phyloP scores from a whole-genome alignment of 1,140 invertebrate genomes.

The Calliphora vicina region DNA sequence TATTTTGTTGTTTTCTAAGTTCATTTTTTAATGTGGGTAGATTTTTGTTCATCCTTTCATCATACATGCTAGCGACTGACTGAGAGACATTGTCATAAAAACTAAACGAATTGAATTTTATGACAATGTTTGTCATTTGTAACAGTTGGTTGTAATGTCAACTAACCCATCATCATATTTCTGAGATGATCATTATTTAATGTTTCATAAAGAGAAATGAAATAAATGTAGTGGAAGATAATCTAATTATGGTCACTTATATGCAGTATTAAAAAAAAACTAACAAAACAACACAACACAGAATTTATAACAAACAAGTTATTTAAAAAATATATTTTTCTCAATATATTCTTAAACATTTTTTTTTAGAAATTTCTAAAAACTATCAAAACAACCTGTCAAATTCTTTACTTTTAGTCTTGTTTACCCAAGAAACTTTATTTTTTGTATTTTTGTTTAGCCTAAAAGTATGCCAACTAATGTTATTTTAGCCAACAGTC shows the following conservation, averaged over 20 bases:
- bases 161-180: constrained; percentile 38
- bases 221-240: constrained; percentile 62
- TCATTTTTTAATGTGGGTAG: not conserved
- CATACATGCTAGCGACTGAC: not conserved
- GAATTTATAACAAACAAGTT: not conserved
- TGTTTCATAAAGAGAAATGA: constrained; percentile 53
- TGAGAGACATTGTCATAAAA: not conserved
- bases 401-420: not conserved
- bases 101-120: constrained; percentile 8
- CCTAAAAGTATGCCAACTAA: not conserved
- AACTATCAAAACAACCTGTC: not conserved
- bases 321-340: not conserved
- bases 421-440: not conserved
- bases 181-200: constrained; percentile 58
- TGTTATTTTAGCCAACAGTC: not conserved
- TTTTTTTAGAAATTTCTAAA: too few species aligned
- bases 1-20: too few species aligned
- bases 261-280: constrained; percentile 45
- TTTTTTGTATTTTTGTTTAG: not conserved
- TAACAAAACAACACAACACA: constrained; percentile 38
- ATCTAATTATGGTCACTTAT: constrained; percentile 63
- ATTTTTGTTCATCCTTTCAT: not conserved
- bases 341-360: not conserved
- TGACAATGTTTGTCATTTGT: constrained; percentile 47
- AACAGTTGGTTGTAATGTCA: constrained; percentile 45